Evolutionary conservation across 2,888 invertebrate species (phyloP), one percentile per base, ranked within the genome.

Genomic region (Ecliptopera silaceata): DNA sequence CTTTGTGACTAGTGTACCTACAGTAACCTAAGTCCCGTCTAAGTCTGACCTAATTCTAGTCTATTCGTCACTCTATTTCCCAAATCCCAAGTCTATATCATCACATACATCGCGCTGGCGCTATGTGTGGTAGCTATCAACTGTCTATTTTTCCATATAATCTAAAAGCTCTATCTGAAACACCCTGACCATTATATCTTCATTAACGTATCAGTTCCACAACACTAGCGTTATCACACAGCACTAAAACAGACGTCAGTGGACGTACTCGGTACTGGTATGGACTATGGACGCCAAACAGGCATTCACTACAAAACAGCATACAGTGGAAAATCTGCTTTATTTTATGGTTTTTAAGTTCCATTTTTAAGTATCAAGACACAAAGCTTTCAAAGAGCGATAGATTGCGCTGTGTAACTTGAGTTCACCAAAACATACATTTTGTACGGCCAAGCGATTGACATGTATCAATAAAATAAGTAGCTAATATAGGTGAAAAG

Each of bases 201-300:
- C 42, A 55, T 55, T 48, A 48, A 48, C 43, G 43, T 31, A 43
- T 55, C 53, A 11, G 46, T 42, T 34, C 41, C 46, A 50, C 56
- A 42, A 50, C 56, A 42, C 22, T 12, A 42, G 17, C 31, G 50
- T 56, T 50, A 56, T 50, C 56, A 45, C 12, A 22, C 31, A 15
- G 32, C 56, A 49, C 59, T 62, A 59, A 59, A 56, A 53, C 34
- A 58, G 55, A 53, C 61, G 49, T 61, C 61, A 55, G 13, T 43
- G 39, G 34, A 38, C 38, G 32, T 4, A 22, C 15, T 32, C 43
- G 39, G 49, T 56, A 52, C 29, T 32, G 29, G 47, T 46, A 51
- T 20, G 6, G 32, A 45, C 11, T 0, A n/a, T n/a, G n/a, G n/a
- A n/a, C n/a, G n/a, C n/a, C n/a, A 15, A 2, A 13, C 3, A 1